Conservation (phyloP, 1,140 invertebrate species). For the Lordiphosa mommai region DNA sequence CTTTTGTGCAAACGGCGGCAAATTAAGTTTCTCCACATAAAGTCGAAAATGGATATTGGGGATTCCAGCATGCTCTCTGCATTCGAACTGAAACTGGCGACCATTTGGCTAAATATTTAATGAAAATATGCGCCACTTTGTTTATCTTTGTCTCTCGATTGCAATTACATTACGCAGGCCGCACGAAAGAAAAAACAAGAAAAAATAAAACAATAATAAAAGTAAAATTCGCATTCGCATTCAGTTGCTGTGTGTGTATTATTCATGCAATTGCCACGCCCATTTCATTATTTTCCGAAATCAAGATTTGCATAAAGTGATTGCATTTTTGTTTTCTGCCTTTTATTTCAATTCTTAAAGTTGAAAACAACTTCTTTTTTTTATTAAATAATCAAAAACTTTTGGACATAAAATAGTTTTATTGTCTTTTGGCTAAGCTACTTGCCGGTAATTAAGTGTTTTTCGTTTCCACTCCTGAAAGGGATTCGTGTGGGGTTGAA, state of each 20-base stretch:
- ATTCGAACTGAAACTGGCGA: conserved; percentile 32
- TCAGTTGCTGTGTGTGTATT: conserved; percentile 41
- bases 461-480: conserved; percentile 47
- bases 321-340: conserved; percentile 34
- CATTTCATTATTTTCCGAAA: conserved; percentile 68
- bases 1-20: conserved; percentile 60
- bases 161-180: conserved; percentile 64
- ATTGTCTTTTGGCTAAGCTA: conserved; percentile 52
- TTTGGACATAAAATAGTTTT: conserved; percentile 72
- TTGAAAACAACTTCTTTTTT: background rate
- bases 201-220: conserved; percentile 26
- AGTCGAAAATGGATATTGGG: conserved; percentile 56
- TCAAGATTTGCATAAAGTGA: conserved; percentile 68
- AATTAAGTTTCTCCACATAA: conserved; percentile 69
- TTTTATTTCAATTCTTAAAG: background rate
- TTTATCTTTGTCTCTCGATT: conserved; percentile 46
- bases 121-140: conserved; percentile 63
- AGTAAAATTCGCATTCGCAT: conserved; percentile 14
- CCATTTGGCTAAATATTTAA: conserved; percentile 74
- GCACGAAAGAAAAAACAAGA: conserved; percentile 1
- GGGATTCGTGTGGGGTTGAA: conserved; percentile 15
- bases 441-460: conserved; percentile 74
- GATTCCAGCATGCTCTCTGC: too few species aligned
- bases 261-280: conserved; percentile 59
- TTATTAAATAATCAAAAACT: conserved; percentile 20